These are phyloP conservation scores for Hippopotamus amphibius DNA, from an alignment of 2,113 vertebrate genomes.

Conservation along the genomic window DNA sequence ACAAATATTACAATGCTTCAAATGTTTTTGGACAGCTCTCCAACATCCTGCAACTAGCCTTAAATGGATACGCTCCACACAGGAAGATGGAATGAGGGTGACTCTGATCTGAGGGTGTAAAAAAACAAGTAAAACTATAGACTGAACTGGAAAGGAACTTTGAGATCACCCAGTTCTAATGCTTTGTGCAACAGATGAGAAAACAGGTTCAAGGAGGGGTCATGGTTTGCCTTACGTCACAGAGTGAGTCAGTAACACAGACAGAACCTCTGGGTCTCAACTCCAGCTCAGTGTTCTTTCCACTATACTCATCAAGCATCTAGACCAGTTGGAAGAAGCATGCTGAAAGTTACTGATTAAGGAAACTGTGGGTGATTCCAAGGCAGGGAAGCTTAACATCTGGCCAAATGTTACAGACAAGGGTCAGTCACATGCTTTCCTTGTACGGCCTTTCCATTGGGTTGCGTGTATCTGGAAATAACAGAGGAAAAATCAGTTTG, in stretches of 20 bases:
- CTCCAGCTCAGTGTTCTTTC: slow-evolving; percentile 56
- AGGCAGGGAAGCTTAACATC: slow-evolving; percentile 38
- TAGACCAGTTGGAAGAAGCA: slow-evolving; percentile 57
- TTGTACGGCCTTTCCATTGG: slow-evolving; percentile 62
- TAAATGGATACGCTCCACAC: slow-evolving; percentile 65
- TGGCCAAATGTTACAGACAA: slow-evolving; percentile 63
- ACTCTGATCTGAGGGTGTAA: slow-evolving; percentile 32
- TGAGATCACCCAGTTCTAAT: slow-evolving; percentile 57
- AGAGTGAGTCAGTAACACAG: slow-evolving; percentile 62
- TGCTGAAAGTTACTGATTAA: slow-evolving; percentile 58
- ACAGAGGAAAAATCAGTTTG: slow-evolving; percentile 34
- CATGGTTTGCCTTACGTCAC: slow-evolving; percentile 53
- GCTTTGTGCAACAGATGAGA: slow-evolving; percentile 61
- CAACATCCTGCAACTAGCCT: slow-evolving; percentile 78
- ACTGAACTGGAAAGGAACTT: slow-evolving; percentile 45
- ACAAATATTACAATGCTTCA: slow-evolving; percentile 68
- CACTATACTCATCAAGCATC: slow-evolving; percentile 48
- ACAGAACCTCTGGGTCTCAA: slow-evolving; percentile 48
- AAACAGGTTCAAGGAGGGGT: slow-evolving; percentile 65
- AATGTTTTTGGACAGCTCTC: slow-evolving; percentile 76
- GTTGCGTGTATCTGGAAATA: slow-evolving; percentile 34
- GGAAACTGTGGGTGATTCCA: slow-evolving; percentile 44
- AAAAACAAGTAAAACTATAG: slow-evolving; percentile 65
- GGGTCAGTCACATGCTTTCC: slow-evolving; percentile 51
- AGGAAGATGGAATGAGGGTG: slow-evolving; percentile 50